phyloP scores from a whole-genome alignment of 2,888 invertebrate genomes.

The Chorisops tibialis region DNA sequence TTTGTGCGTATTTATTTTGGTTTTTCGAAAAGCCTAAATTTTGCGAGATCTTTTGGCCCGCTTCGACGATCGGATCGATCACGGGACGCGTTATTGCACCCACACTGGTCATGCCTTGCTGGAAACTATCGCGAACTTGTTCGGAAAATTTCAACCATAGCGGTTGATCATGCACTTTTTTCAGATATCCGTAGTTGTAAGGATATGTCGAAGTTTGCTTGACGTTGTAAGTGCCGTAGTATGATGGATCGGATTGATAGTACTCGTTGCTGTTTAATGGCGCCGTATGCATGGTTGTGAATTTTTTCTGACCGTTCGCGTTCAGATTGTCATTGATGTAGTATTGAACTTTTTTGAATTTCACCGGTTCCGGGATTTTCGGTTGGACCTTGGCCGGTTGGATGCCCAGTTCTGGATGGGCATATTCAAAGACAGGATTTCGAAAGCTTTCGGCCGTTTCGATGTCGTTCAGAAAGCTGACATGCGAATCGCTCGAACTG shows the following conservation, averaged over 20 bases:
- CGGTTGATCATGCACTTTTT: constrained; percentile 59
- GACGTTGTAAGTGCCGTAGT: constrained; percentile 48
- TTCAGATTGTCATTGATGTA: constrained; percentile 39
- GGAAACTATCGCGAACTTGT: constrained; percentile 68
- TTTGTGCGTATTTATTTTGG: constrained; percentile 53
- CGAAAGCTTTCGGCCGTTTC: constrained; percentile 70
- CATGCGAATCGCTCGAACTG: constrained; percentile 59
- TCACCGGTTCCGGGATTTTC: constrained; percentile 37
- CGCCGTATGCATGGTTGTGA: constrained; percentile 28
- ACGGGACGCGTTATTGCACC: constrained; percentile 55
- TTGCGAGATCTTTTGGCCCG: constrained; percentile 74
- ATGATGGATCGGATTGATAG: constrained; percentile 51
- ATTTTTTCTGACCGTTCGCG: constrained; percentile 41
- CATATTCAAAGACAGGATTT: constrained; percentile 73
- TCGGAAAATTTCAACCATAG: constrained; percentile 72
- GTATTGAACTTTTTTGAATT: constrained; percentile 38
- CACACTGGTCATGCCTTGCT: constrained; percentile 67
- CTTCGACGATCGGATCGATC: constrained; percentile 71
- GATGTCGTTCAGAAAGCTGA: constrained; percentile 61
- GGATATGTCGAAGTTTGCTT: constrained; percentile 58
- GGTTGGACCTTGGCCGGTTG: constrained; percentile 66
- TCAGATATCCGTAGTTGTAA: constrained; percentile 61
- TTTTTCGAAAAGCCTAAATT: constrained; percentile 65
- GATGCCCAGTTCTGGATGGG: constrained; percentile 74
- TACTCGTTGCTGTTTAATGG: constrained; percentile 46